These are phyloP conservation scores for Noctua janthe DNA, from an alignment of 2,888 invertebrate species.

Conservation along the genomic window DNA sequence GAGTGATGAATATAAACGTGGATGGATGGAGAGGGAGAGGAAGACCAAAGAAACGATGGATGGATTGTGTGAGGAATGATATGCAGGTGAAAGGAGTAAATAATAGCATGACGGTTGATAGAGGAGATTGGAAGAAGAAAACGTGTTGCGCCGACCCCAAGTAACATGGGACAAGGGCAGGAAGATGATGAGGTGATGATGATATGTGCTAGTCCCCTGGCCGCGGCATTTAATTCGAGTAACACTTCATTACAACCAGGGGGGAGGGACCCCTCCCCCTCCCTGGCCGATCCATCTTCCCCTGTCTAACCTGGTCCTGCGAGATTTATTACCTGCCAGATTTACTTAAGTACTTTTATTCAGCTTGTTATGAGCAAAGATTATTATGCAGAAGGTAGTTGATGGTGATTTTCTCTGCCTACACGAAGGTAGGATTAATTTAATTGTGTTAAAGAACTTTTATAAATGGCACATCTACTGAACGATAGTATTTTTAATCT, in stretches of 20 bases:
- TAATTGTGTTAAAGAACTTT: neutral
- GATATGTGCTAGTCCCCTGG: neutral
- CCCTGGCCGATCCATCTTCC: slow-evolving; percentile 71
- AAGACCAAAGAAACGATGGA: too few relatives aligned
- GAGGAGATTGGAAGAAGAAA: too few relatives aligned
- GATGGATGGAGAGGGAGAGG: too few relatives aligned
- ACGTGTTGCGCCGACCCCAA: too few relatives aligned
- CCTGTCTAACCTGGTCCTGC: slow-evolving; percentile 67
- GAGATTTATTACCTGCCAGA: slow-evolving; percentile 79
- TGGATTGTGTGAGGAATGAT: too few relatives aligned
- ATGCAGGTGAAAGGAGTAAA: too few relatives aligned
- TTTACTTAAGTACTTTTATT: slow-evolving; percentile 78
- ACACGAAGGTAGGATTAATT: neutral
- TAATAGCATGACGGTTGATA: too few relatives aligned
- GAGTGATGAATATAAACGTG: too few relatives aligned
- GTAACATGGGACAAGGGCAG: too few relatives aligned
- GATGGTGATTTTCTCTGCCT: slow-evolving; percentile 29
- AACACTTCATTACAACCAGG: slow-evolving; percentile 67
- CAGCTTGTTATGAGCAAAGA: slow-evolving; percentile 71
- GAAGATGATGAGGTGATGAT: too few relatives aligned
- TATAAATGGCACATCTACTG: neutral
- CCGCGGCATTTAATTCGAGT: slow-evolving; percentile 53
- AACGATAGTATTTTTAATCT: neutral
- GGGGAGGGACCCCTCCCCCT: neutral
- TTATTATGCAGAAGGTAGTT: slow-evolving; percentile 31